These are phyloP conservation scores for Emydocephalus ijimae DNA, from an alignment of 2,113 vertebrate genomes.

Conservation along the genomic window DNA sequence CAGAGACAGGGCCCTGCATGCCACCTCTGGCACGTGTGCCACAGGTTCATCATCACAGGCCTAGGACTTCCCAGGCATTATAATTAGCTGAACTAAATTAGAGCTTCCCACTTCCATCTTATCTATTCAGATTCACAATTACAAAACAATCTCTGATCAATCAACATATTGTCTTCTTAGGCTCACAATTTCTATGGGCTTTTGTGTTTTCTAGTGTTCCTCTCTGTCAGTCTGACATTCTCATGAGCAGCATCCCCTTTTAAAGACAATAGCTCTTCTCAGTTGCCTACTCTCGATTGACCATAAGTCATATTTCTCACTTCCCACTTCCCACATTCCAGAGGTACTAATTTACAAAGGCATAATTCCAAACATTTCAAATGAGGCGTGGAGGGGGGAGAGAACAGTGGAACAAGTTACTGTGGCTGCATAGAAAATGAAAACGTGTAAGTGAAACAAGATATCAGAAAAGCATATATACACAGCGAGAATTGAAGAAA, in stretches of 20 bases:
- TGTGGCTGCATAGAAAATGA: neutral
- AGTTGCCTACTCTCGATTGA: neutral
- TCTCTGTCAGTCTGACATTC: neutral
- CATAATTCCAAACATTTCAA: neutral
- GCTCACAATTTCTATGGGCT: neutral
- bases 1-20: no score
- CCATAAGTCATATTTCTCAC: neutral
- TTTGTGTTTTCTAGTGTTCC: neutral
- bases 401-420: neutral
- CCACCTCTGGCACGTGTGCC: no score
- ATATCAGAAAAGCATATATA: neutral
- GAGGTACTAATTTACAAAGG: neutral
- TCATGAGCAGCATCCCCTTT: neutral
- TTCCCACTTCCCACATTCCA: neutral
- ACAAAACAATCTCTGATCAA: neutral
- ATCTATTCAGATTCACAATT: neutral
- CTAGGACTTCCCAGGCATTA: neutral
- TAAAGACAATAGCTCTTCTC: neutral
- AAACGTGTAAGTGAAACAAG: neutral
- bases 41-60: no score
- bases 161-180: neutral
- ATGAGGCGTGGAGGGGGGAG: neutral
- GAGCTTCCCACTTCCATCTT: neutral
- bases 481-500: neutral
- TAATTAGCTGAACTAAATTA: neutral